phyloP scores from a whole-genome alignment of 2,888 invertebrate genomes.

The Hylaea fasciaria region DNA sequence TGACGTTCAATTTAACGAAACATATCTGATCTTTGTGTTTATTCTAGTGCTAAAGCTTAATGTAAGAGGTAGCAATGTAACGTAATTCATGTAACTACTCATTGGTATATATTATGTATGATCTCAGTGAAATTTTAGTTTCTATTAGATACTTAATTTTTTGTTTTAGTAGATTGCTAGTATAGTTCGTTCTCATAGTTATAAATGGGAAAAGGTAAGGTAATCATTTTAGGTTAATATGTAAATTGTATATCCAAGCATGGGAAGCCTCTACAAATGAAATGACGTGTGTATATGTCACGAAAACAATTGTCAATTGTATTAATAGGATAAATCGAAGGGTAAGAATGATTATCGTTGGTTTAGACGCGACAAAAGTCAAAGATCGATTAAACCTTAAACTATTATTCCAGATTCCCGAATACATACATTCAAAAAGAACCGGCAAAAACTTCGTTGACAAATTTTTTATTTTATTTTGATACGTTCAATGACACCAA shows the following conservation, averaged over 20 bases:
- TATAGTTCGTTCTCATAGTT: slow-evolving; percentile 8
- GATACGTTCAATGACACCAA: too few relatives aligned
- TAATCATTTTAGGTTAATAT: slow-evolving; percentile 2
- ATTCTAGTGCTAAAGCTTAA: slow-evolving; percentile 5
- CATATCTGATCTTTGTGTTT: slow-evolving; percentile 15
- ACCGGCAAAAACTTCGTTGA: too few relatives aligned
- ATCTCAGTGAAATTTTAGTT: slow-evolving; percentile 51
- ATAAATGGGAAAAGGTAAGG: slow-evolving; percentile 4
- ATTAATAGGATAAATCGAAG: not conserved
- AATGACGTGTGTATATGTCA: not conserved
- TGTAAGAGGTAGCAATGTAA: slow-evolving; percentile 4
- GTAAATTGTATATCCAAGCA: not conserved
- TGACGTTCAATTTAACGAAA: slow-evolving; percentile 15
- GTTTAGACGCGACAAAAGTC: not conserved
- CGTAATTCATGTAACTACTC: slow-evolving; percentile 11
- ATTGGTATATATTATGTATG: slow-evolving; percentile 44
- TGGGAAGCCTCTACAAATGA: slow-evolving; percentile 9
- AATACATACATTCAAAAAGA: too few relatives aligned
- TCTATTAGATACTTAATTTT: slow-evolving; percentile 32
- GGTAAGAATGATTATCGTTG: not conserved
- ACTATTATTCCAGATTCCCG: too few relatives aligned
- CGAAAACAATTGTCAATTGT: slow-evolving; percentile 1
- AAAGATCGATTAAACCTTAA: not conserved
- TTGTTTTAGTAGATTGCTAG: slow-evolving; percentile 19
- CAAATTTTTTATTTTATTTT: too few relatives aligned